Evolutionary conservation across 2,797 vertebrate species (phyloP), one percentile per base, ranked within the genome.

Genomic region (Odontamblyopus lacepedii): DNA sequence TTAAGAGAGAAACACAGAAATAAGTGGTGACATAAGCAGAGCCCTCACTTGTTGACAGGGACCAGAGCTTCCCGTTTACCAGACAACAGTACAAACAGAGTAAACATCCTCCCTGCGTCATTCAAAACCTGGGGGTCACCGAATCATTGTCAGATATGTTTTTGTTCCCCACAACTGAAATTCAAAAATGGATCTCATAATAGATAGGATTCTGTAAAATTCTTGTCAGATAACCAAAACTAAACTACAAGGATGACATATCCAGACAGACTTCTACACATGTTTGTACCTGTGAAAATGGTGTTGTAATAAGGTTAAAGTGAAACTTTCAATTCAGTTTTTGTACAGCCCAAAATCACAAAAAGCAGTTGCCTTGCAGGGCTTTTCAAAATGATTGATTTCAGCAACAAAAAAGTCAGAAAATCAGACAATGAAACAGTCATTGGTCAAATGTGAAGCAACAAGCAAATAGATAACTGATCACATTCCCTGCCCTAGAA

Each of bases 71-170:
- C 57, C 71, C 72, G 35, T 71, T 75, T 38, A 26, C 70, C 26
- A 66, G 53, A 77, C 71, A 67, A 70, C 65, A 16, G 57, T 2
- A 30, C 27, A 60, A 60, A 60, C 57, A 80, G 72, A 70, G 83
- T 86, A 92, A 92, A 91, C 87, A 91, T 80, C 81, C 75, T 85
- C 82, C 83, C 67, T 5, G 68, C 63, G 70, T 81, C 72, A 73
- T 73, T 61, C 68, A 65, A 66, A 77, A 74, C 74, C 72, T 26
- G 69, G 53, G n/a, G 67, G 27, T 74, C 0, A 72, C 3, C 12
- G 41, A 65, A 78, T 81, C 64, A 23, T 19, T 35, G 63, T 53
- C 71, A 72, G 53, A 13, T 73, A 55, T 73, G 44, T 83, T 81
- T 77, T 79, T 57, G 76, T 63, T 66, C 44, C 69, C 13, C 62